Percentiles rank a stretch among this genome's conserved stretches.
Conservation (phyloP, 2,888 invertebrate genomes). For the Andrena flavipes region DNA sequence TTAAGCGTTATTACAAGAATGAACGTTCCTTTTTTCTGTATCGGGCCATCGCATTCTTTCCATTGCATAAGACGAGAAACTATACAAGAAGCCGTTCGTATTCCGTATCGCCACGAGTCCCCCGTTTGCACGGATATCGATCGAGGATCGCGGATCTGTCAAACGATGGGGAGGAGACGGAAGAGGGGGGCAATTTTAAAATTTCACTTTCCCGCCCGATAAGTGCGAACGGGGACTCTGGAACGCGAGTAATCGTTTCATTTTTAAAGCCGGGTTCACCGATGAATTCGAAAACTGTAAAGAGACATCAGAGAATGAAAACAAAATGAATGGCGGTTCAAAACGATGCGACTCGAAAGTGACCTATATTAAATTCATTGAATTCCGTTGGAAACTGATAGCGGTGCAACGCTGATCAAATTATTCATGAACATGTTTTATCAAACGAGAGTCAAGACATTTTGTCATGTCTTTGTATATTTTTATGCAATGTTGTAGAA, state of each 20-base stretch:
- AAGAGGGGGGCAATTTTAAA: not conserved
- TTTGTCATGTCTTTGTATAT: slow-evolving; percentile 85
- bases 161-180: not conserved
- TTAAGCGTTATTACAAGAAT: slow-evolving; percentile 17
- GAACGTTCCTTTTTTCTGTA: slow-evolving; percentile 47
- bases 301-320: slow-evolving; percentile 10
- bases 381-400: slow-evolving; percentile 62
- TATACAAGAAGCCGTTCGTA: slow-evolving; percentile 38
- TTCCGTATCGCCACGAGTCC: slow-evolving; percentile 40
- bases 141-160: slow-evolving; percentile 34
- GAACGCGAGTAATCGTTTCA: slow-evolving; percentile 10
- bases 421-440: slow-evolving; percentile 83
- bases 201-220: not conserved
- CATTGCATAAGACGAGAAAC: slow-evolving; percentile 54
- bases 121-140: slow-evolving; percentile 48
- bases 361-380: slow-evolving; percentile 64
- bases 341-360: slow-evolving; percentile 57
- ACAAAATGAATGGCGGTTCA: slow-evolving; percentile 61
- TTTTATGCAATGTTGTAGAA: slow-evolving; percentile 85
- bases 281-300: slow-evolving; percentile 17
- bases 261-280: slow-evolving; percentile 25
- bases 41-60: slow-evolving; percentile 47
- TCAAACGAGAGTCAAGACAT: slow-evolving; percentile 84
- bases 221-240: not conserved
- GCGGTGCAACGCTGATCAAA: slow-evolving; percentile 63